Conservation (phyloP, 64 coral and sea anemone species). For the Acropora tenuis region DNA sequence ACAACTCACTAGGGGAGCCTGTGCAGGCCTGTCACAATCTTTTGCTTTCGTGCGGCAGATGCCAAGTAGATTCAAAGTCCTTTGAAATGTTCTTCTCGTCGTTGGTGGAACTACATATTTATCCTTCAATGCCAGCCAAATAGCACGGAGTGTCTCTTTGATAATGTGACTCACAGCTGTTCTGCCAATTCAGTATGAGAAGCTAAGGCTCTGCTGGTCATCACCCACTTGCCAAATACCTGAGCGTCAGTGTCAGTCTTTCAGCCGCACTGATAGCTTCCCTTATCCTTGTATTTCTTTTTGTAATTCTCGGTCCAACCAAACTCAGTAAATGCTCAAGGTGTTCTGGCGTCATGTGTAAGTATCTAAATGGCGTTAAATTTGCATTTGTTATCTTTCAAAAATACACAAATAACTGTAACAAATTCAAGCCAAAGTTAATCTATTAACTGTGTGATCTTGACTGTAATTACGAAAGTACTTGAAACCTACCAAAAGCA, state of each 20-base stretch:
- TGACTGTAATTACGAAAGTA: constrained; percentile 17
- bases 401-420: constrained; percentile 13
- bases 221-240: constrained; percentile 7
- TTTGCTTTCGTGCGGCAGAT: constrained; percentile 11
- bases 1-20: no score
- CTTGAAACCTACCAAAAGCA: constrained; percentile 50
- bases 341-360: constrained; percentile 67
- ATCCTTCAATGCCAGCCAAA: constrained; percentile 42
- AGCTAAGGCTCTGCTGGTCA: constrained; percentile 22
- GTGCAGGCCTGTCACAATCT: no score
- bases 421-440: constrained; percentile 9
- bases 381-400: constrained; percentile 28
- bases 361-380: constrained; percentile 42
- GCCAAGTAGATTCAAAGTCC: constrained; percentile 31
- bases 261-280: constrained; percentile 36
- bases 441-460: not conserved
- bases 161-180: constrained; percentile 40
- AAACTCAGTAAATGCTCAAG: constrained; percentile 55
- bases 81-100: constrained; percentile 35
- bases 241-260: constrained; percentile 17
- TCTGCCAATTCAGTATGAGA: constrained; percentile 23
- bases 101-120: constrained; percentile 22
- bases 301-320: constrained; percentile 46
- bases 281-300: constrained; percentile 38
- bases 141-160: constrained; percentile 24